A percentile compares a stretch with the other conserved stretches of the same genome.
Evolutionary conservation across 2,888 invertebrate genomes (phyloP).

Genomic region (Acrobasis repandana): DNA sequence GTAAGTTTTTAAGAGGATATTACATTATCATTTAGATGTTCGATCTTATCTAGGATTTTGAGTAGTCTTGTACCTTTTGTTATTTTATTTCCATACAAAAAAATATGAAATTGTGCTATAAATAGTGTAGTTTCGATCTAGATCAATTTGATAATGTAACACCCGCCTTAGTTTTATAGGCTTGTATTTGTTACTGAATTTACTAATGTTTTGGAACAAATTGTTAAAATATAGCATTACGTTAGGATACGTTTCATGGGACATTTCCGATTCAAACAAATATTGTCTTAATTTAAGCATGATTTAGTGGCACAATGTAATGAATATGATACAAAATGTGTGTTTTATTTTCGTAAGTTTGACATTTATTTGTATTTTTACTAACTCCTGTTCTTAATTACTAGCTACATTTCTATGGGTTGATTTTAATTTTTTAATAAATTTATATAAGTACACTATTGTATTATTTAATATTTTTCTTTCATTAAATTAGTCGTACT

Average conservation of each 20-base stretch:
- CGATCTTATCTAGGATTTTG: no score
- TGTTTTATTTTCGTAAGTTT: conserved; percentile 62
- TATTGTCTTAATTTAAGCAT: conserved; percentile 42
- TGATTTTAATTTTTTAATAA: conserved; percentile 77
- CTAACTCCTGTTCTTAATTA: conserved; percentile 66
- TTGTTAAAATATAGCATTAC: conserved; percentile 57
- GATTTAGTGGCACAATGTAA: conserved; percentile 43
- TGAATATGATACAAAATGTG: conserved; percentile 38
- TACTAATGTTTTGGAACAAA: conserved; percentile 66
- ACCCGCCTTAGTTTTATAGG: conserved; percentile 37
- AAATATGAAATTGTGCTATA: no score
- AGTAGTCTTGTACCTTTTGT: no score
- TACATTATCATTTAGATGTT: no score
- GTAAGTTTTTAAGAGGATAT: conserved; percentile 32
- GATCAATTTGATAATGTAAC: no score
- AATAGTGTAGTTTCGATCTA: no score
- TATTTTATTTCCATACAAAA: no score
- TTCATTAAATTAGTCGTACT: not conserved
- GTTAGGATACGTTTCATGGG: conserved; percentile 50
- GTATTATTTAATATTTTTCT: conserved; percentile 36
- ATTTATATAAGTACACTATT: conserved; percentile 56
- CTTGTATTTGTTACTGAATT: conserved; percentile 63
- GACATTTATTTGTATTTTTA: conserved; percentile 66
- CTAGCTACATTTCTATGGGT: conserved; percentile 73
- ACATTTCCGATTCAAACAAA: conserved; percentile 49